Conservation (phyloP, 2,797 vertebrate genomes). For the Parauchenoglanis punctatus region DNA sequence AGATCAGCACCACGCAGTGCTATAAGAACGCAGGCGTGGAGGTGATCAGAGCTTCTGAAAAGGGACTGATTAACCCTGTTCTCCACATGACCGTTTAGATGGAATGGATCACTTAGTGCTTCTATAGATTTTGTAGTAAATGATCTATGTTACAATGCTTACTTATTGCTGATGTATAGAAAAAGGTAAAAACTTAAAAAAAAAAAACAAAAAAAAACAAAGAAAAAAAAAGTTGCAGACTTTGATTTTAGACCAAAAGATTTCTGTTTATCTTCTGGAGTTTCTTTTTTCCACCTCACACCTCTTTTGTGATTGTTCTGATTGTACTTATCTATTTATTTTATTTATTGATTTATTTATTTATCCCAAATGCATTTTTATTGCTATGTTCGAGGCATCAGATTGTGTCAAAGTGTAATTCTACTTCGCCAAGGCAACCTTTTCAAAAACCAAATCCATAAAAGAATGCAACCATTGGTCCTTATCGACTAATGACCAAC, state of each 20-base stretch:
- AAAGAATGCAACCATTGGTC: slow-evolving; percentile 69
- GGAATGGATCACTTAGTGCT: slow-evolving; percentile 89
- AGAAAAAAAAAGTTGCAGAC: slow-evolving; percentile 73
- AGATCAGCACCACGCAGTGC: slow-evolving; percentile 55
- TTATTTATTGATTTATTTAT: slow-evolving; percentile 41
- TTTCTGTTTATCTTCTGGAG: slow-evolving; percentile 73
- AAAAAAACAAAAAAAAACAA: neutral
- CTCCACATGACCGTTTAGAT: slow-evolving; percentile 81
- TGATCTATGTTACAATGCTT: slow-evolving; percentile 86
- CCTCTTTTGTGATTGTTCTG: slow-evolving; percentile 69
- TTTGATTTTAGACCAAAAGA: slow-evolving; percentile 91
- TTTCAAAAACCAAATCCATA: slow-evolving; percentile 72
- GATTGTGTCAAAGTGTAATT: slow-evolving; percentile 55
- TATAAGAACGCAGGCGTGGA: slow-evolving; percentile 52
- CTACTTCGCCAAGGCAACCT: slow-evolving; percentile 65
- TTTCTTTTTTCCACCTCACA: slow-evolving; percentile 58
- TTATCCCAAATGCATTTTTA: slow-evolving; percentile 57
- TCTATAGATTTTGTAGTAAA: slow-evolving; percentile 87
- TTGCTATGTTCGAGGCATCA: slow-evolving; percentile 65
- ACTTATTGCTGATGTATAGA: slow-evolving; percentile 83
- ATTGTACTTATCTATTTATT: slow-evolving; percentile 60
- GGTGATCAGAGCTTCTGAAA: slow-evolving; percentile 41
- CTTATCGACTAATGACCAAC: slow-evolving; percentile 52
- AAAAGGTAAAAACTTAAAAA: slow-evolving; percentile 72
- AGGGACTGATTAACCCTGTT: slow-evolving; percentile 59